Conservation (phyloP, 1,140 invertebrate genomes). For the silkworm (Bombyx mori) region DNA sequence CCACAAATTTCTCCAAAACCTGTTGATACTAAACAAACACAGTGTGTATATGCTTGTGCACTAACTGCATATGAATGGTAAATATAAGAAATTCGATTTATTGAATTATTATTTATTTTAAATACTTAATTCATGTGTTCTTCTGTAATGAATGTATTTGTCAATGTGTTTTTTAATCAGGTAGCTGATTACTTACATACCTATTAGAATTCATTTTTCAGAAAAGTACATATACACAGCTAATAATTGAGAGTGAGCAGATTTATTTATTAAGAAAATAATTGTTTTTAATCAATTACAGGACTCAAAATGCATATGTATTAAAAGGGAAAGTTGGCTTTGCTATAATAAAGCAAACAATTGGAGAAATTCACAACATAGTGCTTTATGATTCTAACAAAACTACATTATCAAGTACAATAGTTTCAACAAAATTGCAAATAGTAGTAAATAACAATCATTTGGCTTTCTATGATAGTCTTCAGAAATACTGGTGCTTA, state of each 20-base stretch:
- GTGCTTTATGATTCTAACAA: slow-evolving; percentile 56
- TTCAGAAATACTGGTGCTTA: slow-evolving; percentile 48
- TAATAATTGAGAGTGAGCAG: too few relatives aligned
- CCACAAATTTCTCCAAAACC: slow-evolving; percentile 23
- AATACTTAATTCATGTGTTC: slow-evolving; percentile 1
- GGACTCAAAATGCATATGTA: slow-evolving; percentile 40
- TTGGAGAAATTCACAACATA: slow-evolving; percentile 35
- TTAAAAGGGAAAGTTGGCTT: slow-evolving; percentile 46
- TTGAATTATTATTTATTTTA: background rate
- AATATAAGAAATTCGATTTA: slow-evolving; percentile 6
- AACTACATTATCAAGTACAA: slow-evolving; percentile 42
- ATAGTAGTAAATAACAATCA: slow-evolving; percentile 37
- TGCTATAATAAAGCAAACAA: slow-evolving; percentile 45
- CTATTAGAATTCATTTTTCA: too few relatives aligned
- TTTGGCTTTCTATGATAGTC: slow-evolving; percentile 51
- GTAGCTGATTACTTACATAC: too few relatives aligned
- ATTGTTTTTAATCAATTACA: slow-evolving; percentile 9
- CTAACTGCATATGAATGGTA: slow-evolving; percentile 53
- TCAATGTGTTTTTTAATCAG: too few relatives aligned
- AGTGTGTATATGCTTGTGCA: slow-evolving; percentile 43
- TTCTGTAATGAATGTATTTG: background rate
- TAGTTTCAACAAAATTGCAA: slow-evolving; percentile 29
- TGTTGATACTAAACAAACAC: slow-evolving; percentile 32
- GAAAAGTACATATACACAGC: too few relatives aligned
- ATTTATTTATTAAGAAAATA: too few relatives aligned